A percentile compares a stretch with the other conserved stretches of the same genome.
These are phyloP conservation scores for Drosophila trichaetosa DNA, from an alignment of 2,888 invertebrate genomes.

Conservation along the genomic window DNA sequence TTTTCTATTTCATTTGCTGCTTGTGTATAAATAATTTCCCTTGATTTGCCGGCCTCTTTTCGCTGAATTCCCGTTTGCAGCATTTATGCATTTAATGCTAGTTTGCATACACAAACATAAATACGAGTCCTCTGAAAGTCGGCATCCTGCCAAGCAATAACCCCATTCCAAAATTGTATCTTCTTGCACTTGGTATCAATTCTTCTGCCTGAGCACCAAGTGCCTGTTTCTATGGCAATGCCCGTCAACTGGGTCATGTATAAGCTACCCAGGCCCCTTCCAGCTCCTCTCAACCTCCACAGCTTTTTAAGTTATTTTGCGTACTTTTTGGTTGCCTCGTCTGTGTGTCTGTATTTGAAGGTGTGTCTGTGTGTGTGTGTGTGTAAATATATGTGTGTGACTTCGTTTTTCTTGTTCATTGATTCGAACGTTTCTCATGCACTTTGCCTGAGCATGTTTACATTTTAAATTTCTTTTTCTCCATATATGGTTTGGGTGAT, in stretches of 20 bases:
- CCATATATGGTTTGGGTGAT: slow-evolving; percentile 9
- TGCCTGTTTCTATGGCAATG: slow-evolving; percentile 46
- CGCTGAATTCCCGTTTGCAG: slow-evolving; percentile 29
- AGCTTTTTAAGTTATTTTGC: slow-evolving; percentile 54
- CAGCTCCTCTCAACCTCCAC: slow-evolving; percentile 6
- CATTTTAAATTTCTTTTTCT: slow-evolving; percentile 26
- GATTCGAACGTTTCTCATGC: slow-evolving; percentile 62
- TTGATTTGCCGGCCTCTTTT: slow-evolving; percentile 30
- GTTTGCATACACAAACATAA: slow-evolving; percentile 71
- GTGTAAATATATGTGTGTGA: slow-evolving; percentile 17
- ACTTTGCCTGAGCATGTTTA: slow-evolving; percentile 45
- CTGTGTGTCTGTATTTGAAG: slow-evolving; percentile 8
- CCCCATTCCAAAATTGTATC: slow-evolving; percentile 14
- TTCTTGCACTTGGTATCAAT: slow-evolving; percentile 46
- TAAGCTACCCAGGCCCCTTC: slow-evolving; percentile 8
- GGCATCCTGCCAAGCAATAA: slow-evolving; percentile 28
- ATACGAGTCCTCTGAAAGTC: slow-evolving; percentile 5
- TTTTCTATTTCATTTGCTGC: slow-evolving; percentile 53
- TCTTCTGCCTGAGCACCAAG: slow-evolving; percentile 26
- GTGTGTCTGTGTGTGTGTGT: slow-evolving; percentile 14
- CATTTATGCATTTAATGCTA: slow-evolving; percentile 70
- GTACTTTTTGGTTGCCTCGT: slow-evolving; percentile 59
- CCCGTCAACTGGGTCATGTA: slow-evolving; percentile 74
- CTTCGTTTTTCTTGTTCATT: slow-evolving; percentile 76
- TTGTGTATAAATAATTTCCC: slow-evolving; percentile 32